Conservation (phyloP, 2,113 vertebrate genomes). For the Siniperca knerii region DNA sequence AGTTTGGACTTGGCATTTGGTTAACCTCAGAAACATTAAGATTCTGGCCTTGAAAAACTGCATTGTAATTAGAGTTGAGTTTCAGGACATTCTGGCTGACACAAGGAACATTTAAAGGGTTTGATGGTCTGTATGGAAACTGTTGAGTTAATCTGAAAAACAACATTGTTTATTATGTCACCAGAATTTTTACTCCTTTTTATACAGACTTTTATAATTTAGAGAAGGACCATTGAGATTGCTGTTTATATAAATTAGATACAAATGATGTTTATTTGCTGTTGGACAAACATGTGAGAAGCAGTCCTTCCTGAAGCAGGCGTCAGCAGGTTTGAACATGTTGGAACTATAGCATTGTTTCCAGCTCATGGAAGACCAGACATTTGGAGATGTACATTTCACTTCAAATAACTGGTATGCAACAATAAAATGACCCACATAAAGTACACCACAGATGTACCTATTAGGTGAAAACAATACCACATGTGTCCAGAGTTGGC, state of each 20-base stretch:
- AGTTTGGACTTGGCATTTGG: constrained; percentile 50
- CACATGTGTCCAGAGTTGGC: constrained; percentile 50
- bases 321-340: constrained; percentile 52
- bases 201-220: neutral
- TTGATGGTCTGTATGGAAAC: constrained; percentile 32
- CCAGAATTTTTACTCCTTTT: neutral
- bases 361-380: constrained; percentile 40
- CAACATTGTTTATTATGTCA: neutral
- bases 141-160: constrained; percentile 23
- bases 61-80: constrained; percentile 51
- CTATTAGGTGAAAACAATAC: constrained; percentile 40
- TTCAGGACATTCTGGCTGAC: constrained; percentile 46
- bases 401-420: constrained; percentile 35
- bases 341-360: constrained; percentile 48
- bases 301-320: neutral
- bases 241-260: constrained; percentile 1
- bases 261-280: constrained; percentile 5
- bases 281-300: constrained; percentile 14
- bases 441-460: constrained; percentile 18
- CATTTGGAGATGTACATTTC: constrained; percentile 45
- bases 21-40: constrained; percentile 53
- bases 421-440: constrained; percentile 45
- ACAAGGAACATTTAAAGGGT: constrained; percentile 39
- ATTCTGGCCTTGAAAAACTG: constrained; percentile 31
- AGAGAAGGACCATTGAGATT: neutral